phyloP scores from a whole-genome alignment of 2,888 invertebrate genomes.

The Agrotis clavis region DNA sequence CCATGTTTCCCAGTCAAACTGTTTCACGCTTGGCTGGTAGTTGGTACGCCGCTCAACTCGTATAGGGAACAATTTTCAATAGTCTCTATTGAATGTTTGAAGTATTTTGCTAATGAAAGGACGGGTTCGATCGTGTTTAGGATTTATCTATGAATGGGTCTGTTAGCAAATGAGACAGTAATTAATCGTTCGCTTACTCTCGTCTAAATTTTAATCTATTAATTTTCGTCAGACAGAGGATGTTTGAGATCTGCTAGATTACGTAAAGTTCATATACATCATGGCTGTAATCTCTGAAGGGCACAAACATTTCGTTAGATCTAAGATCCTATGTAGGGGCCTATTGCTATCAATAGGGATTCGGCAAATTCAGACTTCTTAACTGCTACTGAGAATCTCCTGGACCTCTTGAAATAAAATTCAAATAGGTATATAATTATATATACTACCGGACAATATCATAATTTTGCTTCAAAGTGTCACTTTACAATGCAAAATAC shows the following conservation, averaged over 20 bases:
- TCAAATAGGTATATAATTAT: too few species aligned
- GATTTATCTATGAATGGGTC: background rate
- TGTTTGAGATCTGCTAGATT: too few species aligned
- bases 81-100: slow-evolving; percentile 1
- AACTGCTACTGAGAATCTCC: too few species aligned
- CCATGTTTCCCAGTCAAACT: slow-evolving; percentile 37
- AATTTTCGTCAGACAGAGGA: too few species aligned
- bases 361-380: too few species aligned
- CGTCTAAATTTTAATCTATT: too few species aligned
- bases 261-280: too few species aligned
- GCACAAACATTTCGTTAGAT: too few species aligned
- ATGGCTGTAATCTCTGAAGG: too few species aligned
- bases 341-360: too few species aligned
- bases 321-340: too few species aligned
- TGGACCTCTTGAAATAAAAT: too few species aligned
- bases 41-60: slow-evolving; percentile 23
- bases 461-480: background rate
- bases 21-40: slow-evolving; percentile 33
- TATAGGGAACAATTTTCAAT: slow-evolving; percentile 10
- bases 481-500: slow-evolving; percentile 14
- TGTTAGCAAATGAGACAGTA: background rate
- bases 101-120: slow-evolving; percentile 16
- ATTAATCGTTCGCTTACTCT: background rate
- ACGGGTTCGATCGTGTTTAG: background rate
- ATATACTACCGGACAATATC: background rate